phyloP scores from a whole-genome alignment of 2,888 invertebrate species.

The Acholoe squamosa region DNA sequence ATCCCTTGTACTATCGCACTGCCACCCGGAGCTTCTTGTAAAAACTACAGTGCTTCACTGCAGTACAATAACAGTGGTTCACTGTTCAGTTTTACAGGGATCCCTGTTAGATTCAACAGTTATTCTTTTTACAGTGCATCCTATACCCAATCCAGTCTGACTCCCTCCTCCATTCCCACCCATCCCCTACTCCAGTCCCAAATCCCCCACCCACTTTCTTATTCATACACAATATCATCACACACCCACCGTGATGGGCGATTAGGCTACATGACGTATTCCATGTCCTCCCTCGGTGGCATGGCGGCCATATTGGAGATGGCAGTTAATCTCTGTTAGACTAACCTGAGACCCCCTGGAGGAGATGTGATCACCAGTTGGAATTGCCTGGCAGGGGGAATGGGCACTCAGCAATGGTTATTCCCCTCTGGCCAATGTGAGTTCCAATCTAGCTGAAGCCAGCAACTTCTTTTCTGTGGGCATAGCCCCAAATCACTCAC shows the following conservation, averaged over 20 bases:
- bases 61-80: too few relatives aligned
- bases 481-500: background rate
- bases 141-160: too few relatives aligned
- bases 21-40: too few relatives aligned
- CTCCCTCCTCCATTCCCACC: too few relatives aligned
- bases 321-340: slow-evolving; percentile 4
- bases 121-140: too few relatives aligned
- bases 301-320: background rate
- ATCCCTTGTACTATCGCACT: too few relatives aligned
- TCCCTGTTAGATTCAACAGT: too few relatives aligned
- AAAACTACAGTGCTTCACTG: too few relatives aligned
- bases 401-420: background rate
- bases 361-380: background rate
- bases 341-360: background rate
- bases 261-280: slow-evolving; percentile 3
- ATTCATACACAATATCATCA: slow-evolving; percentile 10
- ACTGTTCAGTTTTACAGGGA: too few relatives aligned
- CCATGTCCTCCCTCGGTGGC: background rate
- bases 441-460: too few relatives aligned
- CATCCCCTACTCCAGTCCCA: background rate
- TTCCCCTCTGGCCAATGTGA: too few relatives aligned
- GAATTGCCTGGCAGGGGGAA: background rate
- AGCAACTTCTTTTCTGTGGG: too few relatives aligned
- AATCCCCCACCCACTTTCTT: slow-evolving; percentile 4
- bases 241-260: background rate